Evolutionary conservation across 2,888 invertebrate species (phyloP), one percentile per base, ranked within the genome.

Genomic region (Ischnura elegans): DNA sequence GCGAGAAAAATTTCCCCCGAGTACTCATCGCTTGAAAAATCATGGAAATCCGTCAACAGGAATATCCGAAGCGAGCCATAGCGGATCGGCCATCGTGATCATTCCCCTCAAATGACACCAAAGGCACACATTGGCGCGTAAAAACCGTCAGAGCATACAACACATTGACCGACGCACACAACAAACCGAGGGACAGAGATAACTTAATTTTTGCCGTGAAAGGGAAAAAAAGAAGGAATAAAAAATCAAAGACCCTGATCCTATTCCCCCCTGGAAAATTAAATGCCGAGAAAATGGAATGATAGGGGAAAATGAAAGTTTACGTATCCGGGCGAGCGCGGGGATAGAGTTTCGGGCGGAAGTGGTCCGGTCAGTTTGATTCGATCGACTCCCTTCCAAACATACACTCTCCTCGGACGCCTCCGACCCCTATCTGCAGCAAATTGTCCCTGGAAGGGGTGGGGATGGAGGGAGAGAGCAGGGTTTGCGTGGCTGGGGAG

Each of bases 311-410:
- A 76, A 76, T 36, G 36, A 76, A 76, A 61, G 25, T 61, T 25
- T 25, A 25, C 76, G 10, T 36, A 76, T 36, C 76, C 13, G 16
- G 4, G 2, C 76, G 29, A 61, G n/a, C 76, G 36, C 29, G 36
- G 29, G 36, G n/a, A 13, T 21, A 36, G 13, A 36, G 36, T 13
- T 76, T 25, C 13, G 76, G 76, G 16, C 36, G 76, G 76, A 76
- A 76, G 76, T 76, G 36, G 61, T n/a, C 8, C n/a, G 61, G 76
- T 29, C 76, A 76, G 76, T 76, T 76, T 76, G 76, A 76, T 76
- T 76, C 36, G 76, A 76, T 76, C 76, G 29, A 36, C 36, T 13
- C 36, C 76, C 76, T 76, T 29, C 76, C 76, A 36, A 36, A 36
- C 76, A 29, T 76, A 36, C 76, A 76, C 5, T 3, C 76, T 1